Evolutionary conservation across 2,888 invertebrate genomes (phyloP).

Genomic region (Ganaspis brasiliensis): DNA sequence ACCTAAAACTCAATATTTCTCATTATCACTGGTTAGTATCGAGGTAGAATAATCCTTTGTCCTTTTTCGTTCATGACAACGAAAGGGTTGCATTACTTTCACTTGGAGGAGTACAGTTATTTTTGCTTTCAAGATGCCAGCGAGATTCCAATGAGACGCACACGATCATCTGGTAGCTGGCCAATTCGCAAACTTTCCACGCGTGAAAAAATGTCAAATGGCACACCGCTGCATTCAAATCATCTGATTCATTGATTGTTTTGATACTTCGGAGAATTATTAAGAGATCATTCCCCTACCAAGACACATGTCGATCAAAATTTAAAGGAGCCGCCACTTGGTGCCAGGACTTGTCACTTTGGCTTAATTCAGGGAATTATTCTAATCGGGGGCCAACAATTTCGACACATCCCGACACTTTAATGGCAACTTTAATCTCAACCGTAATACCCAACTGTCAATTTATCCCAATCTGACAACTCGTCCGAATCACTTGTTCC

Average conservation of each 20-base stretch:
- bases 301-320: neutral
- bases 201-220: constrained; percentile 46
- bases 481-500: neutral
- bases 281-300: neutral
- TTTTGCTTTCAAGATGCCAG: constrained; percentile 54
- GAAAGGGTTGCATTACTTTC: constrained; percentile 39
- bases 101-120: constrained; percentile 53
- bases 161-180: constrained; percentile 46
- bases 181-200: constrained; percentile 53
- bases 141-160: constrained; percentile 42
- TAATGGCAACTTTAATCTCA: constrained; percentile 1
- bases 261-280: constrained; percentile 20
- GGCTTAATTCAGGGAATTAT: constrained; percentile 13
- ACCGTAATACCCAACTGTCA: neutral
- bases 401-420: constrained; percentile 55
- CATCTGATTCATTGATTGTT: constrained; percentile 11
- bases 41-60: neutral
- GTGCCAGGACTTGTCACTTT: neutral
- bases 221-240: constrained; percentile 14
- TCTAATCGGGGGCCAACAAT: constrained; percentile 51
- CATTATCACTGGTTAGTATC: neutral
- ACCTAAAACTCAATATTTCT: neutral
- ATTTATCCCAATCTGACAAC: neutral
- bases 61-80: constrained; percentile 7
- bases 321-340: neutral